A percentile compares a stretch with the other conserved stretches of the same genome.
These are phyloP conservation scores for Cyprinus carpio DNA, from an alignment of 2,113 vertebrate species.

Conservation along the genomic window DNA sequence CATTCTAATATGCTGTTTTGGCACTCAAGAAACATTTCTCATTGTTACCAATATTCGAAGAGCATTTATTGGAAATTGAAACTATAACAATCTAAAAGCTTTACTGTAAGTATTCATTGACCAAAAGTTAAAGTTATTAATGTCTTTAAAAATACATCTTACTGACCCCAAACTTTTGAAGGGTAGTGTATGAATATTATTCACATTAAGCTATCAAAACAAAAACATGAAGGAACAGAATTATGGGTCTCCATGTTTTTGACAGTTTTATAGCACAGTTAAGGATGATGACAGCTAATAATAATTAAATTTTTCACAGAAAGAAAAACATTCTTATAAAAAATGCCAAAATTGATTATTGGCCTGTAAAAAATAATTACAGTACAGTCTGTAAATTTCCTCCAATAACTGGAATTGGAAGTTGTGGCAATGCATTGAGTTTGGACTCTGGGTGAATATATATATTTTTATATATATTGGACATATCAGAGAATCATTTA, in stretches of 20 bases:
- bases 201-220: neutral
- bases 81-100: neutral
- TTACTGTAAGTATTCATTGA: neutral
- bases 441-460: neutral
- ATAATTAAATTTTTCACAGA: no score
- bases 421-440: neutral
- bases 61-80: neutral
- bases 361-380: neutral
- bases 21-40: neutral
- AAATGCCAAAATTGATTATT: neutral
- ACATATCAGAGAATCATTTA: conserved; percentile 9
- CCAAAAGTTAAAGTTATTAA: neutral
- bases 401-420: neutral
- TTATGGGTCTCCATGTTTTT: neutral
- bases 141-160: neutral
- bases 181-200: neutral
- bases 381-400: no score
- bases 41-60: neutral
- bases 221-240: neutral
- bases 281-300: neutral
- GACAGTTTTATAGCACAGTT: neutral
- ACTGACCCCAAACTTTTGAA: neutral
- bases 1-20: neutral
- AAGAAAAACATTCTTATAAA: no score
- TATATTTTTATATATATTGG: neutral